Evolutionary conservation across 1,140 invertebrate species (phyloP).

Genomic region (Oryzaephilus surinamensis): DNA sequence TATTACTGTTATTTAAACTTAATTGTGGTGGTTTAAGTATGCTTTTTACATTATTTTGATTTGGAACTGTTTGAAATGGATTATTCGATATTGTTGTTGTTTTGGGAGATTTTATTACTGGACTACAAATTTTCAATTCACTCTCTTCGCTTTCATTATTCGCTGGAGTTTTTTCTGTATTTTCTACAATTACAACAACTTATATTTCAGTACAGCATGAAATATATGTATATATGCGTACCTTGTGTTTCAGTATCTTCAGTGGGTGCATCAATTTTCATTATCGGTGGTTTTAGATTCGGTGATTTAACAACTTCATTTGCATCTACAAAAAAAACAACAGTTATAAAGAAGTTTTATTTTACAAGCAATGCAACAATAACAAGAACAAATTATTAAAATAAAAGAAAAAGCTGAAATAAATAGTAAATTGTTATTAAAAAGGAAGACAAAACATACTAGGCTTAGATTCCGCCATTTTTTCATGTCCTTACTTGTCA

Average conservation of each 20-base stretch:
- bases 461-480: conserved; percentile 7
- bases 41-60: conserved; percentile 17
- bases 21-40: conserved; percentile 25
- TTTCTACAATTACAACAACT: conserved; percentile 15
- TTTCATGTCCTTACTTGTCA: no score
- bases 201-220: background rate
- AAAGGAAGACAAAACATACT: no score
- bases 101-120: conserved; percentile 8
- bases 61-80: conserved; percentile 14
- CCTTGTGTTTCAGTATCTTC: conserved; percentile 24
- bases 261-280: conserved; percentile 28
- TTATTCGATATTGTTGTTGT: conserved; percentile 12
- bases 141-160: conserved; percentile 18
- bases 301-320: conserved; percentile 4
- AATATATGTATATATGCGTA: no score
- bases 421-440: conserved; percentile 4
- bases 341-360: background rate
- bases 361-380: background rate
- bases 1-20: conserved; percentile 18
- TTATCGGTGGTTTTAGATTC: conserved; percentile 23
- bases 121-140: conserved; percentile 19
- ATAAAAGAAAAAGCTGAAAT: background rate
- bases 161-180: no score
- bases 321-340: conserved; percentile 3
- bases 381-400: background rate